Percentiles rank a stretch among this genome's conserved stretches.
Evolutionary conservation across 2,113 vertebrate genomes (phyloP).

Genomic region (Tachysurus vachellii): DNA sequence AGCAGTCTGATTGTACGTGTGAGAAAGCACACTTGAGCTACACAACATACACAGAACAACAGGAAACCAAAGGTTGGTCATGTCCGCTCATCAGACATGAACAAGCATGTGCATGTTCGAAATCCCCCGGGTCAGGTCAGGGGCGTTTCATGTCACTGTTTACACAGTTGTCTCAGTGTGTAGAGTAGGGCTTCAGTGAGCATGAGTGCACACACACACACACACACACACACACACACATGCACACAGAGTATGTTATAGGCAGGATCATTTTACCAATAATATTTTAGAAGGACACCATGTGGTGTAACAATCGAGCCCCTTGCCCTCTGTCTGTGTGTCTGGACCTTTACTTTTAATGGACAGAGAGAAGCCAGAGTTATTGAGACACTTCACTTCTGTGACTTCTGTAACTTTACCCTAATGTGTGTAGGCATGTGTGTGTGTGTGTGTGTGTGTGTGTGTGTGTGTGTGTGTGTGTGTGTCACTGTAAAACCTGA

Average conservation of each 20-base stretch:
- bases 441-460: constrained; percentile 2
- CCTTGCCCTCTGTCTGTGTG: constrained; percentile 57
- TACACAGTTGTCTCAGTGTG: constrained; percentile 56
- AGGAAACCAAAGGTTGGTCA: constrained; percentile 7
- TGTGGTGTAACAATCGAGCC: constrained; percentile 32
- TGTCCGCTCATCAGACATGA: constrained; percentile 16
- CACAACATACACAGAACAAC: constrained; percentile 6
- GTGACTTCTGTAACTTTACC: constrained; percentile 49
- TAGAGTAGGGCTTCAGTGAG: constrained; percentile 26
- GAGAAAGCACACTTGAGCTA: constrained; percentile 9
- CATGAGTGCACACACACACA: not conserved
- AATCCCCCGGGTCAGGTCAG: constrained; percentile 13
- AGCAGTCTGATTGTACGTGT: not conserved
- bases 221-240: constrained; percentile 28
- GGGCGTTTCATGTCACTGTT: constrained; percentile 61
- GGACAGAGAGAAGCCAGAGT: constrained; percentile 56
- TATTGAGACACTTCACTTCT: constrained; percentile 46
- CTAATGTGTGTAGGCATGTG: not conserved
- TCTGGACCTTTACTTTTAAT: constrained; percentile 58
- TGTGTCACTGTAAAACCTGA: too few relatives aligned
- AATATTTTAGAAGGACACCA: constrained; percentile 29
- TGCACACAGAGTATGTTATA: constrained; percentile 11
- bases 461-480: not conserved
- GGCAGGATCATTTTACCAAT: constrained; percentile 30
- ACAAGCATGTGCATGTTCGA: constrained; percentile 24